phyloP scores from a whole-genome alignment of 2,797 vertebrate species.

The Poeciliopsis turneri region DNA sequence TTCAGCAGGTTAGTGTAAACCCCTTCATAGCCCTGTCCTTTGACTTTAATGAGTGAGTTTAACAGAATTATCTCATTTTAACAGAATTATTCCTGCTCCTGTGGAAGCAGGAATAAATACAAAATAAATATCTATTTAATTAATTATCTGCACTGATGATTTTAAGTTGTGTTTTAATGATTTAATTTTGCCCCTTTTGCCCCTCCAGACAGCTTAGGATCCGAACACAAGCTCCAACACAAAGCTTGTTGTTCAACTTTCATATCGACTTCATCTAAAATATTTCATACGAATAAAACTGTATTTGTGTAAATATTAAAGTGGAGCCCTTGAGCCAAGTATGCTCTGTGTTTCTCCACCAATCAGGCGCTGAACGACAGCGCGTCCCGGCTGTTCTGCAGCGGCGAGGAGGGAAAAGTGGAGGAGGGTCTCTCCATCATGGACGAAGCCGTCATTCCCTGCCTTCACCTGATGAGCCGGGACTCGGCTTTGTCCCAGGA shows the following conservation, averaged over 20 bases:
- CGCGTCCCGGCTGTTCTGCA: conserved; percentile 86
- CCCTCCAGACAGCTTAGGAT: no score
- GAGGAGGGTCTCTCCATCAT: conserved; percentile 87
- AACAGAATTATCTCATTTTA: no score
- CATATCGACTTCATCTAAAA: not conserved
- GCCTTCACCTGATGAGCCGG: conserved; percentile 92
- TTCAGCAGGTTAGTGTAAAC: no score
- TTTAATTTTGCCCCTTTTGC: no score
- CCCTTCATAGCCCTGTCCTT: no score
- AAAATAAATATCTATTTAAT: no score
- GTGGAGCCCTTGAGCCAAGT: not conserved
- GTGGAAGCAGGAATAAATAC: no score
- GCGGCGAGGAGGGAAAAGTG: conserved; percentile 83
- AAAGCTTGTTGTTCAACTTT: not conserved
- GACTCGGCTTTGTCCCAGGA: conserved; percentile 83
- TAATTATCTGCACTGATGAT: no score
- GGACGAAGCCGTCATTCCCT: conserved; percentile 94
- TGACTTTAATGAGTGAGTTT: no score
- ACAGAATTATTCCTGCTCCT: no score
- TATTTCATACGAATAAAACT: not conserved
- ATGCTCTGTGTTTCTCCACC: not conserved
- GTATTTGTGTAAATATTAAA: not conserved
- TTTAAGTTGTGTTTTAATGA: no score
- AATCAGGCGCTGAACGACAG: conserved; percentile 88
- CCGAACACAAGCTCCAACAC: no score